Base-by-base conservation (phyloP, 2,888 invertebrate species). In the Protophormia terraenovae region DNA sequence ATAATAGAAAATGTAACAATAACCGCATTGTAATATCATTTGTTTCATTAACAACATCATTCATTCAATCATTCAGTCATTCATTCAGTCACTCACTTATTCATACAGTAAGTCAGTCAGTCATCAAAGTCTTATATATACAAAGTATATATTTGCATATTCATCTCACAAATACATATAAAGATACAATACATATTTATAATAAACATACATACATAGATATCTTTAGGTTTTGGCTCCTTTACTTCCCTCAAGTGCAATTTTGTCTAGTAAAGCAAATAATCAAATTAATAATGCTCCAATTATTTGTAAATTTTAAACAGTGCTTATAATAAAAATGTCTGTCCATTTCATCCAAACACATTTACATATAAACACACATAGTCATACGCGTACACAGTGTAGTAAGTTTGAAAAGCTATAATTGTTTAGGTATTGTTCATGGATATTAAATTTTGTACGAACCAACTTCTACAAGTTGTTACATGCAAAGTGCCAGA, bases 211-310 rank as follows among this genome's bases (percentile, higher is more conserved):
- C 27, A 10, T 14, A 32, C n/a, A 53, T 53, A 75, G 41, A 41
- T 69, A 69, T 73, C 60, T 60, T 58, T 60, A 19, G n/a, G 19
- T 47, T 19, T 81, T 85, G 53, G 47, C 76, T 72, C 24, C 19
- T 53, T 58, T 24, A 16, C 71, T 32, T 60, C 53, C 76, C 86
- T 47, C 60, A 75, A 80, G 77, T 73, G 76, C 77, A 86, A 83
- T 84, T 86, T 87, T 78, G 62, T 83, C 75, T 79, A 77, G 67
- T 64, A 76, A 69, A 83, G 83, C 86, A 87, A 88, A 87, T 87
- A 87, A 87, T 87, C 72, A 85, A 88, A 87, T 88, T 87, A 87
- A 86, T 88, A 87, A 87, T 79, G 87, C 87, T 87, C 83, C 86
- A 86, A 86, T 87, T 87, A 83, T 81, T 87, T 87, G 85, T 58